Percentiles rank a stretch among this genome's conserved stretches.
These are phyloP conservation scores for Drosophila quinaria DNA, from an alignment of 2,888 invertebrate species.

Conservation along the genomic window DNA sequence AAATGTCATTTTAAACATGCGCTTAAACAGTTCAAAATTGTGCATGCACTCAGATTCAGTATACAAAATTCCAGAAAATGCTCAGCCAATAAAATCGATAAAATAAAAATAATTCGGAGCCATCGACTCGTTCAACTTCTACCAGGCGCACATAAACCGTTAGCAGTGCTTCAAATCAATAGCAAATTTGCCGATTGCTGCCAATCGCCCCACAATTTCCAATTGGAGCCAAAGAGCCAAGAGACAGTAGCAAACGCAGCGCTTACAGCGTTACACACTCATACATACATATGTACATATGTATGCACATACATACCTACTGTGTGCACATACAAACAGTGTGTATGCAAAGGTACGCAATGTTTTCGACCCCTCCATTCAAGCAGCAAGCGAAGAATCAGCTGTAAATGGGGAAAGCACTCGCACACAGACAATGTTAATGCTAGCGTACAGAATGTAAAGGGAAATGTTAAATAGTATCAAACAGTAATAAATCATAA, in stretches of 20 bases:
- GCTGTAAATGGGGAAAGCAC: slow-evolving; percentile 14
- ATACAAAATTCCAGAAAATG: background rate
- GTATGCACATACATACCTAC: background rate
- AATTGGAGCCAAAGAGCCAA: slow-evolving; percentile 55
- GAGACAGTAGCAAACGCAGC: slow-evolving; percentile 23
- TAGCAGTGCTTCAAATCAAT: slow-evolving; percentile 58
- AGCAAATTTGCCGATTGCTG: slow-evolving; percentile 46
- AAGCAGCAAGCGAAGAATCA: slow-evolving; percentile 5
- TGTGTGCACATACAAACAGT: background rate
- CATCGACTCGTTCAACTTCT: slow-evolving; percentile 83
- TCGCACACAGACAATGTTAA: slow-evolving; percentile 10
- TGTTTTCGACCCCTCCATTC: slow-evolving; percentile 11
- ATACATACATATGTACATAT: background rate
- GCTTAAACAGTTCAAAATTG: background rate
- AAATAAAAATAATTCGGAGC: slow-evolving; percentile 73
- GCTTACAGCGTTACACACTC: slow-evolving; percentile 12
- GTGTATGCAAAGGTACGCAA: slow-evolving; percentile 21
- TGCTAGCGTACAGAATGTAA: slow-evolving; percentile 3
- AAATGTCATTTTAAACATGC: background rate
- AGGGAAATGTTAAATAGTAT: background rate
- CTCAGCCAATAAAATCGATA: slow-evolving; percentile 79
- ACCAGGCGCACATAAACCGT: slow-evolving; percentile 77
- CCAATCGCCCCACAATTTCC: slow-evolving; percentile 65
- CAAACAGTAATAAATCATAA: background rate
- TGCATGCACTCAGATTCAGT: background rate